These are phyloP conservation scores for Carcina quercana DNA, from an alignment of 2,888 invertebrate genomes.

Conservation along the genomic window DNA sequence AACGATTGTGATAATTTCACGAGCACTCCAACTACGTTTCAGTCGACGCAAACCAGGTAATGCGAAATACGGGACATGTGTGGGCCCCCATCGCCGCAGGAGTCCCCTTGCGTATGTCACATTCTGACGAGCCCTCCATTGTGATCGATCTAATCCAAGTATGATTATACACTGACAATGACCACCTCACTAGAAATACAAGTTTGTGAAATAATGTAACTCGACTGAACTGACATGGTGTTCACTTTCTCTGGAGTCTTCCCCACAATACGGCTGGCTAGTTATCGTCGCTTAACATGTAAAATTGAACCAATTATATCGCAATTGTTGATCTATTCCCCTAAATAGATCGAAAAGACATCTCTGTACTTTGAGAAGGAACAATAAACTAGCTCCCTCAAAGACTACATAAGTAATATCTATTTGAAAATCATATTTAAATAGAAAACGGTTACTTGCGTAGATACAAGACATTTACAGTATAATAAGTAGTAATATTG, in stretches of 20 bases:
- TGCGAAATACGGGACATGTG: conserved; percentile 26
- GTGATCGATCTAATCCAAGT: conserved; percentile 50
- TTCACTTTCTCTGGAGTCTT: conserved; percentile 52
- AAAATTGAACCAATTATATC: too few species aligned
- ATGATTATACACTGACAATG: conserved; percentile 59
- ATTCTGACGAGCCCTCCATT: conserved; percentile 51
- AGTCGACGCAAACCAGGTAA: conserved; percentile 17
- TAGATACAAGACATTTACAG: too few species aligned
- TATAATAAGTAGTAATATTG: too few species aligned
- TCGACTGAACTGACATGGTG: conserved; percentile 40
- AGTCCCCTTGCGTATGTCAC: conserved; percentile 48
- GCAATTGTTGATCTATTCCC: too few species aligned
- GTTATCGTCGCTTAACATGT: neutral
- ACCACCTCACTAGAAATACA: conserved; percentile 46
- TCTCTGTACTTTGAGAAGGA: too few species aligned
- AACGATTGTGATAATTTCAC: conserved; percentile 24
- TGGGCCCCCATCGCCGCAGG: conserved; percentile 29
- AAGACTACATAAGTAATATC: too few species aligned
- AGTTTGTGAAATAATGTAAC: conserved; percentile 56
- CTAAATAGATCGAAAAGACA: too few species aligned
- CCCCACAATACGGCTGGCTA: conserved; percentile 24
- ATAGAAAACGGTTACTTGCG: too few species aligned
- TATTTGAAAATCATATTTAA: too few species aligned
- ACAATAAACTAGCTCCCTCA: too few species aligned
- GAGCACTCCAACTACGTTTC: conserved; percentile 22